Base-by-base conservation (phyloP, 2,797 vertebrate genomes). In the Mareca strepera region DNA sequence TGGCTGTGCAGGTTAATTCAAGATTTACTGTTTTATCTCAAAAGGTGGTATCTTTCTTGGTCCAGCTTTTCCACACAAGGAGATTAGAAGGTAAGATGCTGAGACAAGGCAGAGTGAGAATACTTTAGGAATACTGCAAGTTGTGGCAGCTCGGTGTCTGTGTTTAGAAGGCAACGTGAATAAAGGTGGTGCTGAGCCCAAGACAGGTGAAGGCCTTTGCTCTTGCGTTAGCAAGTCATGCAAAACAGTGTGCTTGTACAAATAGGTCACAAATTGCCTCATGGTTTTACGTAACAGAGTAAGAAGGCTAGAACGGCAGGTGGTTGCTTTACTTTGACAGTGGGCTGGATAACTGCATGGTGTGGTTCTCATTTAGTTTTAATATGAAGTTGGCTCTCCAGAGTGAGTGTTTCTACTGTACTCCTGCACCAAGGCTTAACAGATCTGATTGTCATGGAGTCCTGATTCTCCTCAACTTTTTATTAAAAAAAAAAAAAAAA, bases 51-150 rank as follows among this genome's bases (percentile, higher is more conserved):
- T 77, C 35, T 82, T 79, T 79, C 59, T 72, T 78, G 28, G 41
- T 44, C 59, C 12, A 58, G 59, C 11, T 91, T 69, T 67, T 68
- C 35, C 26, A 46, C 0, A 0, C 5, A 52, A 60, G 28, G 17
- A 46, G 66, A 74, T 35, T 12, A 86, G 43, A 74, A 66, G 23
- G 23, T 20, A 78, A 73, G 48, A 70, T 74, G 12, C 33, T 67
- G 16, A 73, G 44, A 18, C 5, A 82, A 63, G 17, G 8, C 22
- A 82, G 13, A 66, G 13, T 44, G 43, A 78, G 76, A 82, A 5
- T 46, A 69, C 1, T 33, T 5, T 53, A 22, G 69, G 21, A 59
- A 43, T 6, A 17, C 1, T n/a, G 44, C 25, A 44, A 43, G 25
- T 33, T 86, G 33, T 37, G 8, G 29, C 20, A 66, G 35, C 37